Percentiles rank a stretch among this genome's conserved stretches.
phyloP scores from a whole-genome alignment of 2,888 invertebrate genomes.

The Acanthosepion lycidas region DNA sequence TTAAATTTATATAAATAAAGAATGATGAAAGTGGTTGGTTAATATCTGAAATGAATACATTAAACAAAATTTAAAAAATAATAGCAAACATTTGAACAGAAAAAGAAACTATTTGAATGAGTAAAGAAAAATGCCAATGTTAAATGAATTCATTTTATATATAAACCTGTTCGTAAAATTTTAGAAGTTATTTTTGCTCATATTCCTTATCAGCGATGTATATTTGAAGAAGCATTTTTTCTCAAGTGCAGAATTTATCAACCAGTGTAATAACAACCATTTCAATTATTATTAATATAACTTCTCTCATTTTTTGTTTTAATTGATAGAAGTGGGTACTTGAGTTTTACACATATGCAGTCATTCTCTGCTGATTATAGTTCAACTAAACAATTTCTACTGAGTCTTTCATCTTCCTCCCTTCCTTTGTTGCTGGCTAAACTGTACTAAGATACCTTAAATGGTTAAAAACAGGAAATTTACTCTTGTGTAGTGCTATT shows the following conservation, averaged over 20 bases:
- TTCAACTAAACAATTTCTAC: neutral
- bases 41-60: neutral
- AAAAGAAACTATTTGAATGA: neutral
- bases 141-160: neutral
- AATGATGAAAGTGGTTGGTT: neutral
- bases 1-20: too few species aligned
- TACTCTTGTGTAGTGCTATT: neutral
- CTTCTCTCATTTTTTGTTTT: neutral
- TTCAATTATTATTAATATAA: neutral
- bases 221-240: neutral
- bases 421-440: neutral
- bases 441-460: slow-evolving; percentile 4
- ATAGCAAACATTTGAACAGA: neutral
- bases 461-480: slow-evolving; percentile 13
- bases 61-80: neutral
- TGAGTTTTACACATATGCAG: neutral
- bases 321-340: neutral
- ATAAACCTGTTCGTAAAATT: neutral
- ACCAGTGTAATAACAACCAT: neutral
- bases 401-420: neutral
- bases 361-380: neutral
- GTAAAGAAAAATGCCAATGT: neutral
- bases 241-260: neutral
- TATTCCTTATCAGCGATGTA: neutral
- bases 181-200: neutral